A percentile compares a stretch with the other conserved stretches of the same genome.
Conservation (phyloP, 1,140 invertebrate genomes). For the Heterodera carotae region DNA sequence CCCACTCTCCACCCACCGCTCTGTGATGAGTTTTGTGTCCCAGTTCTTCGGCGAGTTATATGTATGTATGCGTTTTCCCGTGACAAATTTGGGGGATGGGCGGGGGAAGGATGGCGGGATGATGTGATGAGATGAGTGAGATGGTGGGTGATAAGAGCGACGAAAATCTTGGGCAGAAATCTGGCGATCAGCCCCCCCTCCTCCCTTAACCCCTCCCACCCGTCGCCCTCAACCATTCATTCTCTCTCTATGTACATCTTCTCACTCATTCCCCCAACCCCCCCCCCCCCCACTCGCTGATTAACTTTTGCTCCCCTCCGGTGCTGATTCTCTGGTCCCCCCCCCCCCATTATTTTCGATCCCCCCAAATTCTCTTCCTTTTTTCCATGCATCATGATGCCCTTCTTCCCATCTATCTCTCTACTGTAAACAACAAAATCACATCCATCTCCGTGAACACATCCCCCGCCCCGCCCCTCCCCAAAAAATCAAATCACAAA, state of each 20-base stretch:
- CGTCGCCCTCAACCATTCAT: too few relatives aligned
- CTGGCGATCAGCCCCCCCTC: neutral
- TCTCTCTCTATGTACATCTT: too few relatives aligned
- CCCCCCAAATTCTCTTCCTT: conserved; percentile 8
- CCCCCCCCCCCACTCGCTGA: neutral
- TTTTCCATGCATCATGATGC: neutral
- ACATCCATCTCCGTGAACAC: neutral
- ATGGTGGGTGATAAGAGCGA: conserved; percentile 1
- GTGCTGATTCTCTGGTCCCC: too few relatives aligned
- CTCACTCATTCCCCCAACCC: too few relatives aligned
- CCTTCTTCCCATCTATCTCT: conserved; percentile 5
- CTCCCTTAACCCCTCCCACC: too few relatives aligned
- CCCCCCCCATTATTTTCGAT: neutral
- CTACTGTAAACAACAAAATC: neutral
- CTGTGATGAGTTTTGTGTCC: neutral
- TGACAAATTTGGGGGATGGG: neutral
- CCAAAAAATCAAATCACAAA: too few relatives aligned
- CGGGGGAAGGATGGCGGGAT: too few relatives aligned
- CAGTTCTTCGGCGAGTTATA: neutral
- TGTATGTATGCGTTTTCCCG: neutral
- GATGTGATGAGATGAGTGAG: neutral
- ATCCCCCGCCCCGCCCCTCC: too few relatives aligned
- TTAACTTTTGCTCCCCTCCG: conserved; percentile 17
- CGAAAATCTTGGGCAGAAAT: conserved; percentile 1
- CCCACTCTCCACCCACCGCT: neutral